A percentile compares a stretch with the other conserved stretches of the same genome.
Conservation (phyloP, 1,140 invertebrate species). For the Saccostrea echinata region DNA sequence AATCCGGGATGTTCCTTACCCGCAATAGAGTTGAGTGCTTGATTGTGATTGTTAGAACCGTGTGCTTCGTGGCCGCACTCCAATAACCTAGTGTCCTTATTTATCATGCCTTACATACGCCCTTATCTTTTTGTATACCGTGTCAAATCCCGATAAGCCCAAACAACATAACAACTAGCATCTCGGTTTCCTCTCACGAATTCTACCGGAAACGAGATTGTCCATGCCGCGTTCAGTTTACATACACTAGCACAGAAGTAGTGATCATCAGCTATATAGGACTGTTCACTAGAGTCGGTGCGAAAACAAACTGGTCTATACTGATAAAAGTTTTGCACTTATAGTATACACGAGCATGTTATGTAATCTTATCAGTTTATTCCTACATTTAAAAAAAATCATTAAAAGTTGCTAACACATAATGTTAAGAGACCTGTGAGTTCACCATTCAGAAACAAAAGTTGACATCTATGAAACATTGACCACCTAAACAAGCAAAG, state of each 20-base stretch:
- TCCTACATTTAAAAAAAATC: too few relatives aligned
- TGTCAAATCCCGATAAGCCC: neutral
- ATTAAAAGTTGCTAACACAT: too few relatives aligned
- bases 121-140: slow-evolving; percentile 2
- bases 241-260: neutral
- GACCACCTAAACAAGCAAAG: too few relatives aligned
- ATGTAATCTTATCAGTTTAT: too few relatives aligned
- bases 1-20: slow-evolving; percentile 21
- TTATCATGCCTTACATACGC: slow-evolving; percentile 10
- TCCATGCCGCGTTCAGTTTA: neutral
- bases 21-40: neutral
- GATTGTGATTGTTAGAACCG: neutral
- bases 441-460: too few relatives aligned
- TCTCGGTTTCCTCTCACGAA: neutral
- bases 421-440: too few relatives aligned
- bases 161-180: neutral
- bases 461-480: too few relatives aligned
- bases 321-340: too few relatives aligned
- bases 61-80: neutral
- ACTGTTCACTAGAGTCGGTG: too few relatives aligned
- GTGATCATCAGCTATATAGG: too few relatives aligned
- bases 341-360: too few relatives aligned
- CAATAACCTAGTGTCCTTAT: neutral
- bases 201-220: neutral
- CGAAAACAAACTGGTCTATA: too few relatives aligned